Conservation (phyloP, 2,888 invertebrate genomes). For the Dasysyrphus tricinctus region DNA sequence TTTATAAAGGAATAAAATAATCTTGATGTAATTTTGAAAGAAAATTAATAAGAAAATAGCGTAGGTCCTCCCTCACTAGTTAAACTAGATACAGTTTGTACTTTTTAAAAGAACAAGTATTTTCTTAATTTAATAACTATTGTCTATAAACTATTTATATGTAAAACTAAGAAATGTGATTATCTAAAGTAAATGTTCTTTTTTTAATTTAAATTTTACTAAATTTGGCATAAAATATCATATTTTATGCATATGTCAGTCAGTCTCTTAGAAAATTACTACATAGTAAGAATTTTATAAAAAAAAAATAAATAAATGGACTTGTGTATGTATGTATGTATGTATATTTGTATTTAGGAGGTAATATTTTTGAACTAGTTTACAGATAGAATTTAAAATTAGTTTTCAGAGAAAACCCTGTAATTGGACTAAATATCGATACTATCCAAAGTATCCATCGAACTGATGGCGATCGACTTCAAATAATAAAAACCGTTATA, state of each 20-base stretch:
- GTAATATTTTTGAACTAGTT: not conserved
- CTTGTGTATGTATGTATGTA: too few species aligned
- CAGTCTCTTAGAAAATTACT: conserved; percentile 32
- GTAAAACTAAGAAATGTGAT: conserved; percentile 58
- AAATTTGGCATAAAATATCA: not conserved
- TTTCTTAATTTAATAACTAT: conserved; percentile 54
- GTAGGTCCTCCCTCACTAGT: conserved; percentile 67
- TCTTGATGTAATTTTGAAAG: conserved; percentile 40
- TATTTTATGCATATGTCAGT: not conserved
- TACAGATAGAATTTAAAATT: not conserved
- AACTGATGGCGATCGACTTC: too few species aligned
- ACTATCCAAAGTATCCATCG: too few species aligned
- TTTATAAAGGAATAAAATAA: conserved; percentile 35
- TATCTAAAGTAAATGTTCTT: conserved; percentile 41
- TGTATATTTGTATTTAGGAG: not conserved
- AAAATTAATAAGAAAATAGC: not conserved
- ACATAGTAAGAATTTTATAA: conserved; percentile 50
- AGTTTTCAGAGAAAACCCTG: too few species aligned
- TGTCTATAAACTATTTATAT: conserved; percentile 31
- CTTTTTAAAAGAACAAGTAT: conserved; percentile 67
- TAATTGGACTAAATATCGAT: too few species aligned
- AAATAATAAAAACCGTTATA: too few species aligned
- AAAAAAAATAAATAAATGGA: not conserved
- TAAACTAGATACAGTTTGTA: conserved; percentile 67
- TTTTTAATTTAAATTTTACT: conserved; percentile 9